A percentile compares a stretch with the other conserved stretches of the same genome.
These are phyloP conservation scores for Bujurquina vittata DNA, from an alignment of 2,113 vertebrate genomes.

Conservation along the genomic window DNA sequence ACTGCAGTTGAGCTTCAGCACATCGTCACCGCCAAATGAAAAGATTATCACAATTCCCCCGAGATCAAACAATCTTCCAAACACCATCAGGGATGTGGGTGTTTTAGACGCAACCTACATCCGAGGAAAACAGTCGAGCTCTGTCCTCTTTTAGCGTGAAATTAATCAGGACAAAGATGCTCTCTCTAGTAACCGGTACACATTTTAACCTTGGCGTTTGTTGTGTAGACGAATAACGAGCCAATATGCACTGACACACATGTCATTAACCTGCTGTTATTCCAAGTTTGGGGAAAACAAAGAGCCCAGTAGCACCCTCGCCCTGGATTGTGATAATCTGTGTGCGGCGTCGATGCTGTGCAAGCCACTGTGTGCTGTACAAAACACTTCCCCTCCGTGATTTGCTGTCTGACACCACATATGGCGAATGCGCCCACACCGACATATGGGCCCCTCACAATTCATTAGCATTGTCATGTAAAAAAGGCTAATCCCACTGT, in stretches of 20 bases:
- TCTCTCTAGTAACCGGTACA: neutral
- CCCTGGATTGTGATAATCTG: neutral
- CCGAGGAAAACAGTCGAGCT: neutral
- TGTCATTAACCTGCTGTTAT: constrained; percentile 1
- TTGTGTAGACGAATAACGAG: constrained; percentile 18
- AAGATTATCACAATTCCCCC: constrained; percentile 35
- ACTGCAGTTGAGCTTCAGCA: constrained; percentile 1
- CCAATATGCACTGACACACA: neutral
- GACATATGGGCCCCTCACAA: constrained; percentile 65
- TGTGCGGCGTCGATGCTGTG: neutral
- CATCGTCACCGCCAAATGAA: constrained; percentile 40
- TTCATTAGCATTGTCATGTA: constrained; percentile 75
- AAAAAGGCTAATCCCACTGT: constrained; percentile 61
- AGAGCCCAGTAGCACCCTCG: neutral
- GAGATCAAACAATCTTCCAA: constrained; percentile 36
- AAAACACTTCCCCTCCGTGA: constrained; percentile 36
- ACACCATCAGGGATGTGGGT: constrained; percentile 33
- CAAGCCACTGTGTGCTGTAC: constrained; percentile 6
- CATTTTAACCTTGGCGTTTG: constrained; percentile 6
- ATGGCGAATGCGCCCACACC: constrained; percentile 54
- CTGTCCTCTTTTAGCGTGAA: neutral
- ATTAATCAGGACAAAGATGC: constrained; percentile 1
- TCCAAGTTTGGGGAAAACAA: constrained; percentile 22
- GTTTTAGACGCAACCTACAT: constrained; percentile 17
- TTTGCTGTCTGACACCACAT: constrained; percentile 63